A percentile compares a stretch with the other conserved stretches of the same genome.
phyloP scores from a whole-genome alignment of 1,140 invertebrate species.

The Heterodera schachtii region DNA sequence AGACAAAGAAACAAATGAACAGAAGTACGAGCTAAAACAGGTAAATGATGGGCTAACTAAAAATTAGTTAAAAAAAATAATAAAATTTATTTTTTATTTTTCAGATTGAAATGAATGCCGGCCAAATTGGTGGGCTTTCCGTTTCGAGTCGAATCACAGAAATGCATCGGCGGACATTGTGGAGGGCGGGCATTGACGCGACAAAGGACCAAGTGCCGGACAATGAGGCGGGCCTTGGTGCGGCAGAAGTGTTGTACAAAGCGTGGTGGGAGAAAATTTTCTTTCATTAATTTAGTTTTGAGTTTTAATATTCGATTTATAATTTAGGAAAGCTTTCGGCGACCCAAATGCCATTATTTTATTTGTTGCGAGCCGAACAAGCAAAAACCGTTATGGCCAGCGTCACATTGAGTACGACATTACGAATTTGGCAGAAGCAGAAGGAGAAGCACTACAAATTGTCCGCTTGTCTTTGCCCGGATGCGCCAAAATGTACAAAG shows the following conservation, averaged over 20 bases:
- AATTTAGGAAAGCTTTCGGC: not conserved
- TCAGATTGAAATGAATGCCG: not conserved
- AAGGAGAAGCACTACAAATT: not conserved
- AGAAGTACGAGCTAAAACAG: not conserved
- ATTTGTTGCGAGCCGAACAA: not conserved
- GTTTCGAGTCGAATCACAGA: not conserved
- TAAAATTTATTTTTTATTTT: not conserved
- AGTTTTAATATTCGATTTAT: too few relatives aligned
- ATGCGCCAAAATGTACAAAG: not conserved
- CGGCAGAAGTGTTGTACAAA: not conserved
- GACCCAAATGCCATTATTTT: not conserved
- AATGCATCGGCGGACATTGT: not conserved
- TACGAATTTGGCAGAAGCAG: not conserved
- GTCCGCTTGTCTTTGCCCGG: not conserved
- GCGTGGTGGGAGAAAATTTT: not conserved
- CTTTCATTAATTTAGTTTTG: not conserved
- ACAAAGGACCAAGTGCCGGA: not conserved
- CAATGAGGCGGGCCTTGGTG: not conserved
- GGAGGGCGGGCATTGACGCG: not conserved
- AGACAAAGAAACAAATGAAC: slow-evolving; percentile 1
- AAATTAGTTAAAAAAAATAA: not conserved
- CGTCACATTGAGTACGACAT: not conserved
- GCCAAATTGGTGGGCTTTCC: not conserved
- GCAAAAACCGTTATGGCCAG: not conserved
- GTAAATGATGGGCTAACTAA: not conserved